Base-by-base conservation (phyloP, 2,888 invertebrate genomes). In the Aelia acuminata region DNA sequence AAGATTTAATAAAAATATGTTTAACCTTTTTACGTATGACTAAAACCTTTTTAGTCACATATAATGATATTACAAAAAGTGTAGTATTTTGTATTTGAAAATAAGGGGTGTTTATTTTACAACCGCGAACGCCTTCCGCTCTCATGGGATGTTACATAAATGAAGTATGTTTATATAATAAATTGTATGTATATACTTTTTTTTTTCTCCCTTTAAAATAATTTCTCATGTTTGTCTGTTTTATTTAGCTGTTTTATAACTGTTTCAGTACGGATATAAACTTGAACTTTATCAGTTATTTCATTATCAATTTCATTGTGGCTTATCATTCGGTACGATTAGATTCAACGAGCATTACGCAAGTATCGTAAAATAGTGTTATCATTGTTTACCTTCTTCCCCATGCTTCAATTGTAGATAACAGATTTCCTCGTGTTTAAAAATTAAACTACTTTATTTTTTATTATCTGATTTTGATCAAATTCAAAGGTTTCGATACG, bases 351-450 rank as follows among this genome's bases (percentile, higher is more conserved):
- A 39, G 39, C n/a, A 26, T 80, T 80, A 47, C 43, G 80, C 43
- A 80, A 80, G 43, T 80, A 43, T 70, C 63, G 63, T 70, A 70
- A 80, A 39, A 80, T 80, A 80, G 80, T n/a, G 43, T 43, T 80
- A 80, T 80, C 80, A 43, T 10, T 80, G n/a, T 80, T 80, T 80
- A n/a, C 80, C 75, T 80, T 43, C n/a, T 22, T 39, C 13, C 13
- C 80, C 80, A 80, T 80, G 43, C 43, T 47, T 22, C 80, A 43
- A 80, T 80, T 22, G n/a, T 11, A 80, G 80, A 43, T 80, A 80
- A 80, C n/a, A n/a, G 43, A 39, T 80, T 80, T 80, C 80, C 80
- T 43, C 43, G 43, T 80, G 39, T 20, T 7, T 39, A 75, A 75
- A 43, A 35, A 75, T 10, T 26, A 26, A 26, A 13, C 26, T 57